These are phyloP conservation scores for Phania funesta DNA, from an alignment of 2,888 invertebrate species.

Conservation along the genomic window DNA sequence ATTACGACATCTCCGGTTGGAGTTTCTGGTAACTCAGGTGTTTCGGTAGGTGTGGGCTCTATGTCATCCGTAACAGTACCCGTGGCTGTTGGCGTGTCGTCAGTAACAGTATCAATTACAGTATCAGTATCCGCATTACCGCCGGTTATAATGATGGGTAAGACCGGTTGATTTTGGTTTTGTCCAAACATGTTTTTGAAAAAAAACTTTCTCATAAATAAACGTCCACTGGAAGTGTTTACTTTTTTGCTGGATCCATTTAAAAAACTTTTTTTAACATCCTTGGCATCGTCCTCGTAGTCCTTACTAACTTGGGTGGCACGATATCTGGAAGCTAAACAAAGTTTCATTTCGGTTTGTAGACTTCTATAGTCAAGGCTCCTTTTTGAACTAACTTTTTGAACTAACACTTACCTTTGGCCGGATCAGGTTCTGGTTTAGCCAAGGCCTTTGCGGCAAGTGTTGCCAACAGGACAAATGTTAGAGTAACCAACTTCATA, in stretches of 20 bases:
- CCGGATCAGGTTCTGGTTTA: constrained; percentile 51
- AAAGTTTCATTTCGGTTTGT: not conserved
- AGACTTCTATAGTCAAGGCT: not conserved
- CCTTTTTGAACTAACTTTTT: not conserved
- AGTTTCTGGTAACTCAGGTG: not conserved
- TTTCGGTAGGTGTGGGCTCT: not conserved
- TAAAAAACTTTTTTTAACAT: not conserved
- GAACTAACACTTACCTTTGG: constrained; percentile 66
- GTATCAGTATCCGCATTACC: constrained; percentile 65
- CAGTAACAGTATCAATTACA: not conserved
- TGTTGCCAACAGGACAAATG: constrained; percentile 67
- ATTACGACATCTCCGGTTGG: not conserved
- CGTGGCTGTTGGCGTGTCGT: not conserved
- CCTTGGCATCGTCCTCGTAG: not conserved
- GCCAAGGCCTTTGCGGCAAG: constrained; percentile 55
- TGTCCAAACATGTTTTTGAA: constrained; percentile 74
- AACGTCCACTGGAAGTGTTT: constrained; percentile 75
- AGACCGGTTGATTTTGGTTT: constrained; percentile 72
- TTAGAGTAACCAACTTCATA: constrained; percentile 65
- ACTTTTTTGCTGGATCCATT: constrained; percentile 49
- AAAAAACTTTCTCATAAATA: constrained; percentile 76
- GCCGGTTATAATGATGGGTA: constrained; percentile 76
- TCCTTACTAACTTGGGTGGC: not conserved
- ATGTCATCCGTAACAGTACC: not conserved
- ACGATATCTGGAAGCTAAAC: constrained; percentile 38